Percentiles rank a stretch among this genome's conserved stretches.
Conservation (phyloP, 2,113 vertebrate genomes). For the Ranitomeya imitator region DNA sequence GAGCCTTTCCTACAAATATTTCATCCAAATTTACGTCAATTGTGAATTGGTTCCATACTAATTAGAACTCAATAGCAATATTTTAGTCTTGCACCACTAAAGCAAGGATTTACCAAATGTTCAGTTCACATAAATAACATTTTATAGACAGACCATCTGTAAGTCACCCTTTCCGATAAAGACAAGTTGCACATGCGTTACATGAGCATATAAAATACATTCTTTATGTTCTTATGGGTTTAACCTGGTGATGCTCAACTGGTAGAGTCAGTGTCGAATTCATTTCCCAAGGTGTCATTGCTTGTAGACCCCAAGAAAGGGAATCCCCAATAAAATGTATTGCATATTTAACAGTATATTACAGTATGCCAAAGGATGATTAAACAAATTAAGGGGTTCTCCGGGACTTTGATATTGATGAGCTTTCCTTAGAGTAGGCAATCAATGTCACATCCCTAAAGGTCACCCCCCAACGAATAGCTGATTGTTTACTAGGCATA, state of each 20-base stretch:
- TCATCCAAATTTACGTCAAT: no score
- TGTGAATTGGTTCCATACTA: neutral
- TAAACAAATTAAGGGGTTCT: neutral
- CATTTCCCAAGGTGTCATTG: neutral
- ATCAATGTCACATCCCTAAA: neutral
- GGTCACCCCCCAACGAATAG: neutral
- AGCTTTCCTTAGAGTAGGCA: neutral
- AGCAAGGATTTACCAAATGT: neutral
- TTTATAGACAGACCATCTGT: neutral
- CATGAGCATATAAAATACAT: slow-evolving; percentile 17
- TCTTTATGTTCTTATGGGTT: neutral
- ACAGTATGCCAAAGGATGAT: neutral
- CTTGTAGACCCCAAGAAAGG: neutral
- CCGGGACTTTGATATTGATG: neutral
- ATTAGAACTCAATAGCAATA: neutral
- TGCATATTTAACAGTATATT: neutral
- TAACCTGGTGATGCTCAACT: neutral
- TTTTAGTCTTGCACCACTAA: neutral
- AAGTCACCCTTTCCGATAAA: neutral
- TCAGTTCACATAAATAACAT: neutral
- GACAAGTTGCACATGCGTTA: neutral
- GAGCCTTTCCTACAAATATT: neutral
- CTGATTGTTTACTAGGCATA: neutral
- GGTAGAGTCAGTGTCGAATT: neutral
- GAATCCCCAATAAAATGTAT: neutral